These are phyloP conservation scores for Dissostichus mawsoni DNA, from an alignment of 2,113 vertebrate genomes.

Conservation along the genomic window DNA sequence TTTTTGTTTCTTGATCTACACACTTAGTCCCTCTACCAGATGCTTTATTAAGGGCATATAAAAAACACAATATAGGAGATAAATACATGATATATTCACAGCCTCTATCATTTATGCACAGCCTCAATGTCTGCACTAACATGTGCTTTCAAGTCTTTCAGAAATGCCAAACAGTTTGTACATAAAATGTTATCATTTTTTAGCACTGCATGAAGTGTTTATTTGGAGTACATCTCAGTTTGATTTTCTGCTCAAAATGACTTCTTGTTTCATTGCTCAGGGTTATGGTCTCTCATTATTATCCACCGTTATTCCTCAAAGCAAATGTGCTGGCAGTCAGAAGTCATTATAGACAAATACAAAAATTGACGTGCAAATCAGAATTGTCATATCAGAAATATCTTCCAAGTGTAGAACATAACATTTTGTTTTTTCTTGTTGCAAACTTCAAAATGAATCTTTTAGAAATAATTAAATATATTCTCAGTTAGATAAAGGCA, in stretches of 20 bases:
- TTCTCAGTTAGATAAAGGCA: neutral
- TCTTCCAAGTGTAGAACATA: constrained; percentile 10
- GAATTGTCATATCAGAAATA: constrained; percentile 7
- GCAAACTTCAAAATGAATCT: constrained; percentile 12
- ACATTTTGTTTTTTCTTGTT: constrained; percentile 9
- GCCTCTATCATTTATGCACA: neutral
- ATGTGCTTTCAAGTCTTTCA: constrained; percentile 1
- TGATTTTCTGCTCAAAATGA: constrained; percentile 14
- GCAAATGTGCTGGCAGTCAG: constrained; percentile 30
- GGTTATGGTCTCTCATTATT: constrained; percentile 44
- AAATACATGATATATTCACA: no score
- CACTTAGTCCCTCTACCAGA: no score
- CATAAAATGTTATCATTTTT: neutral
- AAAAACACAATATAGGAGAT: no score
- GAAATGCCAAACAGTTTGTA: neutral
- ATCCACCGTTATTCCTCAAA: constrained; percentile 35
- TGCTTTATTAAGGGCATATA: no score
- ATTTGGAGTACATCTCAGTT: constrained; percentile 15
- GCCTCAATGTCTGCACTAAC: neutral
- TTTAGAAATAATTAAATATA: neutral
- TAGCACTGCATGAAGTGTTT: neutral
- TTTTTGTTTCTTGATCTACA: no score
- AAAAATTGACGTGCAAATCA: constrained; percentile 36
- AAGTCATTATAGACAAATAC: constrained; percentile 35
- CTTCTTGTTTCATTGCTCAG: constrained; percentile 23